These are phyloP conservation scores for Phylloscopus trochilus DNA, from an alignment of 2,113 vertebrate species.

Conservation along the genomic window DNA sequence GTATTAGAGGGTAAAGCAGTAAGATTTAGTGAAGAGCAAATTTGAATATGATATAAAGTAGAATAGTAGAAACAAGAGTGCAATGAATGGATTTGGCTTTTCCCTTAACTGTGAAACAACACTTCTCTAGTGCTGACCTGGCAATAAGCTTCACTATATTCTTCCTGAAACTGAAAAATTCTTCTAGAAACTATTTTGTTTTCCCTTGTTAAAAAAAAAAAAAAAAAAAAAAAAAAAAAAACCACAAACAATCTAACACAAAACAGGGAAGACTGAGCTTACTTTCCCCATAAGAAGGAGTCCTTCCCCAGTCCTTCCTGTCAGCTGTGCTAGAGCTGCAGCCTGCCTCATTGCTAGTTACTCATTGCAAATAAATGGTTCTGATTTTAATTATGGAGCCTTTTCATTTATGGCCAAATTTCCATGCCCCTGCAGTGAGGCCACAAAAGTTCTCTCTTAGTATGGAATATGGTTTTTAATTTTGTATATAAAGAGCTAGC, in stretches of 20 bases:
- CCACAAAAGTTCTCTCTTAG: background rate
- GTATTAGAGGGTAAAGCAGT: background rate
- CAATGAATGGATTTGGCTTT: background rate
- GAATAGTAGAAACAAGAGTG: background rate
- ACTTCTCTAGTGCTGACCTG: background rate
- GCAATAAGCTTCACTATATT: background rate
- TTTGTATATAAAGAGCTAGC: background rate
- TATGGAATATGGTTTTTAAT: background rate
- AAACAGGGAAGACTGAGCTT: background rate
- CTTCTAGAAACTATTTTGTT: background rate
- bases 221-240: background rate
- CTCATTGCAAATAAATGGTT: background rate
- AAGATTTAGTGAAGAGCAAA: background rate
- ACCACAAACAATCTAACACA: background rate
- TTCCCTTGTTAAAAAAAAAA: background rate
- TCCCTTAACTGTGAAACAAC: background rate
- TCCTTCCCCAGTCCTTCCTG: background rate
- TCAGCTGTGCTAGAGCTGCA: background rate
- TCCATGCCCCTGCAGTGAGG: background rate
- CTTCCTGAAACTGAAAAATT: background rate
- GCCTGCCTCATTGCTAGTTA: background rate
- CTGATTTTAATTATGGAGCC: constrained; percentile 15
- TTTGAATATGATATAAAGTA: background rate
- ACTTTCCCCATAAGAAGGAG: background rate
- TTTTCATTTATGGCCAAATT: background rate